These are phyloP conservation scores for Hylomyscus alleni DNA, from an alignment of 2,797 vertebrate genomes.

Conservation along the genomic window DNA sequence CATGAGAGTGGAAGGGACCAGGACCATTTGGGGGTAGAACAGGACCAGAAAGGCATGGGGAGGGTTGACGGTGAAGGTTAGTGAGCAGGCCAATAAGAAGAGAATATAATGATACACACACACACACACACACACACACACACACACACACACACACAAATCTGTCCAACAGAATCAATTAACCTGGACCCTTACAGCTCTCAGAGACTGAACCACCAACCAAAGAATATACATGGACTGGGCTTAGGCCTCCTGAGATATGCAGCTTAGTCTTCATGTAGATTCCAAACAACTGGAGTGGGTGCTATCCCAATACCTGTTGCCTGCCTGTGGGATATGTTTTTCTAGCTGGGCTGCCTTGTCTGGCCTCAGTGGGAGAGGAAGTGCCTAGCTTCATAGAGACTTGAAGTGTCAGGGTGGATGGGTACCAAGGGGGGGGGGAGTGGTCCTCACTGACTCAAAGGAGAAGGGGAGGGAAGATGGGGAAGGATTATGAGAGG, in stretches of 20 bases:
- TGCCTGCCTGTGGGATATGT: background rate
- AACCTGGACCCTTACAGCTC: background rate
- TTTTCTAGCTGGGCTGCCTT: background rate
- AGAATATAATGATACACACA: background rate
- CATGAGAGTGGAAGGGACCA: background rate
- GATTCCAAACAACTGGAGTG: background rate
- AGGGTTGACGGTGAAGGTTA: background rate
- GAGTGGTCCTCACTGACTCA: background rate
- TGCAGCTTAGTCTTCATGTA: background rate
- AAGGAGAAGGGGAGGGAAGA: background rate
- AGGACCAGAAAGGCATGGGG: background rate
- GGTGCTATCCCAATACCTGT: background rate
- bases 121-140: too few relatives aligned
- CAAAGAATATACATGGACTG: background rate
- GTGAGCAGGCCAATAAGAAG: background rate
- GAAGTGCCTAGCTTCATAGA: background rate
- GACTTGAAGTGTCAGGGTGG: background rate
- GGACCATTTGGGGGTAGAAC: background rate
- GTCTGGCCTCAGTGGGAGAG: background rate
- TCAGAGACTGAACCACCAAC: background rate
- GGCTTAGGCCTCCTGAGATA: background rate
- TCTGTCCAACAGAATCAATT: background rate
- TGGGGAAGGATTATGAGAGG: background rate
- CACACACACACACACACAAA: too few relatives aligned
- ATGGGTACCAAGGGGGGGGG: too few relatives aligned